Evolutionary conservation across 1,140 invertebrate genomes (phyloP).

Genomic region (Drosophila trapezifrons): DNA sequence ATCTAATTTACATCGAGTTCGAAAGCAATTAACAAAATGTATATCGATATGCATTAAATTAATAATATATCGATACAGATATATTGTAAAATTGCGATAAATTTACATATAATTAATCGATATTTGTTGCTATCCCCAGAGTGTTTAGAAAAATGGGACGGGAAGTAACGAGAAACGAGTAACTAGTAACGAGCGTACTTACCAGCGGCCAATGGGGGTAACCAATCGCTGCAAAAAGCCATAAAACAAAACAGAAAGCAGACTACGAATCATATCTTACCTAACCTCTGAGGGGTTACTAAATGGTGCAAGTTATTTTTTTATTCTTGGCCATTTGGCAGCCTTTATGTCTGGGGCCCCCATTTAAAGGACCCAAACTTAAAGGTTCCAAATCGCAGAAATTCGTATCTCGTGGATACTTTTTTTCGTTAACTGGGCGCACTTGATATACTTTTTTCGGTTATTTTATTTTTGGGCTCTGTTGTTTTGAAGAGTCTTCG

Average conservation of each 20-base stretch:
- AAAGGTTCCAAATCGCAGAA: constrained; percentile 50
- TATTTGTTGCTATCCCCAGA: constrained; percentile 10
- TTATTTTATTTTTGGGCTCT: constrained; percentile 28
- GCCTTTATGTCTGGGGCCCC: constrained; percentile 66
- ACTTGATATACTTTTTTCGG: constrained; percentile 11
- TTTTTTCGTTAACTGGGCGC: constrained; percentile 12
- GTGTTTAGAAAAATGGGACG: neutral
- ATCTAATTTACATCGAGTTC: neutral
- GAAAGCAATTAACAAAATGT: too few relatives aligned
- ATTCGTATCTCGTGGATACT: constrained; percentile 27
- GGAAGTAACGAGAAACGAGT: constrained; percentile 47
- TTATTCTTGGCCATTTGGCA: constrained; percentile 27
- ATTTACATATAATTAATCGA: neutral
- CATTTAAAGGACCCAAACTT: constrained; percentile 64
- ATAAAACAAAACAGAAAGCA: constrained; percentile 59
- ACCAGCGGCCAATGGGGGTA: constrained; percentile 37
- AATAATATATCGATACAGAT: too few relatives aligned
- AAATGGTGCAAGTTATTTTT: constrained; percentile 19
- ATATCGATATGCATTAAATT: too few relatives aligned
- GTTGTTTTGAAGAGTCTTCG: constrained; percentile 45
- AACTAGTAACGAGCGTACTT: constrained; percentile 69
- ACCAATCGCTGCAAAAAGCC: constrained; percentile 67
- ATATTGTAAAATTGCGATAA: too few relatives aligned
- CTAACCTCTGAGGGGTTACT: constrained; percentile 59
- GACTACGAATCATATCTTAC: constrained; percentile 71